These are phyloP conservation scores for Tenthredo notha DNA, from an alignment of 2,888 invertebrate genomes.

Conservation along the genomic window DNA sequence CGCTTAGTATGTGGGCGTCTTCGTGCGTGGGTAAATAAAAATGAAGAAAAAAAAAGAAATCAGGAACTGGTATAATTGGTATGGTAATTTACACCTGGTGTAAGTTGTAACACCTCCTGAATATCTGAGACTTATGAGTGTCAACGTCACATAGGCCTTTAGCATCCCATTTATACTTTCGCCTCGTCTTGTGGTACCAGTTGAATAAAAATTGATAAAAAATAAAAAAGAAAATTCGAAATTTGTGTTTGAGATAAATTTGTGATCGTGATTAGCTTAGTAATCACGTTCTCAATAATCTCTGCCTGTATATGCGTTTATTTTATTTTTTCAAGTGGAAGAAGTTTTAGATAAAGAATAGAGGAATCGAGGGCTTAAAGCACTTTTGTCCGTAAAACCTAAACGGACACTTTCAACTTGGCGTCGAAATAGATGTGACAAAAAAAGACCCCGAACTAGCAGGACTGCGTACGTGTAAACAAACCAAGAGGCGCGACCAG, in stretches of 20 bases:
- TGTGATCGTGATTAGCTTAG: background rate
- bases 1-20: background rate
- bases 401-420: constrained; percentile 10
- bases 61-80: constrained; percentile 9
- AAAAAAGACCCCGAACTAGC: constrained; percentile 15
- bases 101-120: constrained; percentile 39
- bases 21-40: background rate
- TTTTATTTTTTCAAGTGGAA: background rate
- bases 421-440: constrained; percentile 30
- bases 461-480: constrained; percentile 45
- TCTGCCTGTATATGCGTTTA: background rate
- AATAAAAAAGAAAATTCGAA: background rate
- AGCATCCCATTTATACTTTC: background rate
- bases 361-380: background rate
- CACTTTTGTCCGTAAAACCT: background rate
- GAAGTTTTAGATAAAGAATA: background rate
- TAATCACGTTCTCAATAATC: background rate
- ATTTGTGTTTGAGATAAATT: background rate
- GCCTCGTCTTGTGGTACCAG: background rate
- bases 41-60: background rate
- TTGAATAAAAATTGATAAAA: background rate
- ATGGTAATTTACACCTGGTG: constrained; percentile 31
- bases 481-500: constrained; percentile 40
- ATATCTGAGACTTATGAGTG: background rate
- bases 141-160: background rate